phyloP scores from a whole-genome alignment of 2,888 invertebrate genomes.

The Eretmocerus hayati region DNA sequence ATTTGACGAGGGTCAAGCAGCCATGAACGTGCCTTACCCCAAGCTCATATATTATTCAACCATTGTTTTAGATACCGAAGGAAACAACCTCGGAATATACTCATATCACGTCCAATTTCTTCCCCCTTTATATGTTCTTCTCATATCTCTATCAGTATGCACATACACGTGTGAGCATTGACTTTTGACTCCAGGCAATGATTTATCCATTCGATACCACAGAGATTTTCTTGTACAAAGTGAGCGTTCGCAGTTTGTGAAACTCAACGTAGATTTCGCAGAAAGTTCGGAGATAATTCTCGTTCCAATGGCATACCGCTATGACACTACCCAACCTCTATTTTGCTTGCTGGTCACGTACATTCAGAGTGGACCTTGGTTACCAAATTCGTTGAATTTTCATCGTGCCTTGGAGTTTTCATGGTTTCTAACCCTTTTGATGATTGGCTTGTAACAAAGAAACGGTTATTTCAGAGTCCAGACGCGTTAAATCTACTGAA shows the following conservation, averaged over 20 bases:
- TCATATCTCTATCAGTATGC: neutral
- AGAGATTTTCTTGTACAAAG: neutral
- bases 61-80: too few species aligned
- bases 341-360: conserved; percentile 5
- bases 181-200: conserved; percentile 1
- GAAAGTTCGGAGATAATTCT: conserved; percentile 14
- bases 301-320: conserved; percentile 14
- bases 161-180: neutral
- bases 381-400: neutral
- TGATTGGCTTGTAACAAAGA: too few species aligned
- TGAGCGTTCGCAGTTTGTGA: conserved; percentile 1
- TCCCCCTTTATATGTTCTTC: neutral
- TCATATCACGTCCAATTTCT: neutral
- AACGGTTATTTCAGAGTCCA: too few species aligned
- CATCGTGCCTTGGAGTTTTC: too few species aligned
- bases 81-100: too few species aligned
- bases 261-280: neutral
- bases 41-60: too few species aligned
- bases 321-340: too few species aligned
- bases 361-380: neutral
- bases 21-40: too few species aligned
- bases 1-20: too few species aligned
- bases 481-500: too few species aligned
- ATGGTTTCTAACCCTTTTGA: too few species aligned
- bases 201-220: conserved; percentile 16